These are phyloP conservation scores for Kradibia gibbosae DNA, from an alignment of 1,140 invertebrate genomes.

Conservation along the genomic window DNA sequence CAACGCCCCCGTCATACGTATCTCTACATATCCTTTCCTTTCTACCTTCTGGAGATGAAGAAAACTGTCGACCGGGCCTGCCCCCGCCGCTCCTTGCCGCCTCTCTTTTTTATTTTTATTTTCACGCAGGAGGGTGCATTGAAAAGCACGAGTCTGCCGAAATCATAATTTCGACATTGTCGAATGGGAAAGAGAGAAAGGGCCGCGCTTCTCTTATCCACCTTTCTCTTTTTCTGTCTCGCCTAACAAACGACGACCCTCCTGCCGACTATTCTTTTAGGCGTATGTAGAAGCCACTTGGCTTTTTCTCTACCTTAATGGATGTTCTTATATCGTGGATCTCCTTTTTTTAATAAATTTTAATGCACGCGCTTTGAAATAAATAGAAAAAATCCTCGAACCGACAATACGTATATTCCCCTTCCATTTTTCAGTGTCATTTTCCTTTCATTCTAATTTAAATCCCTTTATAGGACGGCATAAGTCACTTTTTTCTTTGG, in stretches of 20 bases:
- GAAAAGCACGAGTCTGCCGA: constrained; percentile 29
- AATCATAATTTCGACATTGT: constrained; percentile 43
- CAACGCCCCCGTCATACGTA: constrained; percentile 7
- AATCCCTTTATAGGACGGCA: too few species aligned
- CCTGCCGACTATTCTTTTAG: background rate
- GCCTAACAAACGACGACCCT: background rate
- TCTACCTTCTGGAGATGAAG: constrained; percentile 17
- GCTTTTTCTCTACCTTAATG: constrained; percentile 22
- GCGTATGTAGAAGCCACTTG: background rate
- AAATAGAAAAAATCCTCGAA: background rate
- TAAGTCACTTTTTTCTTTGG: too few species aligned
- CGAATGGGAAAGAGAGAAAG: background rate
- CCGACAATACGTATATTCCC: background rate
- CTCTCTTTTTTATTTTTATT: background rate
- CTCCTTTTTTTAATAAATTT: background rate
- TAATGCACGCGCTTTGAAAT: background rate
- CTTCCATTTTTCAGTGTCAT: too few species aligned
- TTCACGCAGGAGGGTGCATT: background rate
- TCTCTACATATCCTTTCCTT: background rate
- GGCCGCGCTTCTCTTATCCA: background rate
- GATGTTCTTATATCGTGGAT: constrained; percentile 30
- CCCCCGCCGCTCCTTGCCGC: constrained; percentile 39
- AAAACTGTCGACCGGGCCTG: background rate
- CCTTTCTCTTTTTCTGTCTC: background rate
- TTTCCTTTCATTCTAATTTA: too few species aligned